phyloP scores from a whole-genome alignment of 2,797 vertebrate genomes.

The Sandelia bainsii region DNA sequence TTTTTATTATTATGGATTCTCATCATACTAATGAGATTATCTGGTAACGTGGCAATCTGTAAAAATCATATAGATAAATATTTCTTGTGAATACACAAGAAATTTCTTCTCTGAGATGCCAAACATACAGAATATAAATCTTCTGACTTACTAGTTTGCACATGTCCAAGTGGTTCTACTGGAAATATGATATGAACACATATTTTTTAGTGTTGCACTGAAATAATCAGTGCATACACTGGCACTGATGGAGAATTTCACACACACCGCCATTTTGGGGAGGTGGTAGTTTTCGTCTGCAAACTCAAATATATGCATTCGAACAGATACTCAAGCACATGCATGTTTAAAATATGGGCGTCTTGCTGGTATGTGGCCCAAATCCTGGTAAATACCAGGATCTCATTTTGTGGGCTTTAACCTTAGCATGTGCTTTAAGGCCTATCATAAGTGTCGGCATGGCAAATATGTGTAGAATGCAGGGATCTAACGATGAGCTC shows the following conservation, averaged over 20 bases:
- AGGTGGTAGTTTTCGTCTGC: too few relatives aligned
- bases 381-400: slow-evolving; percentile 12
- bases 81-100: too few relatives aligned
- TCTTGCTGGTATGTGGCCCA: slow-evolving; percentile 15
- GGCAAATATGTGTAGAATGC: slow-evolving; percentile 11
- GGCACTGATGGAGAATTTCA: neutral
- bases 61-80: neutral
- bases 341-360: neutral
- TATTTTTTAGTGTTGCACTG: neutral
- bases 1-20: neutral
- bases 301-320: neutral
- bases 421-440: slow-evolving; percentile 8
- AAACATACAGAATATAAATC: neutral
- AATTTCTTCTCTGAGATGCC: neutral
- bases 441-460: slow-evolving; percentile 10
- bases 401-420: slow-evolving; percentile 17
- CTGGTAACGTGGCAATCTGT: neutral
- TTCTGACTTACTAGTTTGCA: neutral
- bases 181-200: neutral
- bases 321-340: neutral
- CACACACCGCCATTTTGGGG: neutral
- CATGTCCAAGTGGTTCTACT: neutral
- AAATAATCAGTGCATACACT: slow-evolving; percentile 2
- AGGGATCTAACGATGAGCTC: slow-evolving; percentile 9
- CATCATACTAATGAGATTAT: neutral